Base-by-base conservation (phyloP, 1,140 invertebrate genomes). In the Wasmannia auropunctata region DNA sequence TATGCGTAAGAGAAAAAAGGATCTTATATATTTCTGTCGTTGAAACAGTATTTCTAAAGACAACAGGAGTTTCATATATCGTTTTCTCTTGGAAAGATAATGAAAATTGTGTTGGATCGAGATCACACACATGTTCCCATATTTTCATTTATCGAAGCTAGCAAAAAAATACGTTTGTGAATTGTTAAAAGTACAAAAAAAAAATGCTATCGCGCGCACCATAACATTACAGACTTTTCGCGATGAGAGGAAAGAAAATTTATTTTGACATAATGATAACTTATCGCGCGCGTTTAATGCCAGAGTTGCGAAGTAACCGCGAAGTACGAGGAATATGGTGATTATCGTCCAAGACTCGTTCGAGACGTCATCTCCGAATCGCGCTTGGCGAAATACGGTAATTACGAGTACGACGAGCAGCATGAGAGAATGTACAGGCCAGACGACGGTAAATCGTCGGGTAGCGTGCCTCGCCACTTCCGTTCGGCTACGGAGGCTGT, bases 351-450 rank as follows among this genome's bases (percentile, higher is more conserved):
- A 16, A 93, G 85, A 62, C 81, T 90, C 4, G 93, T 95, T 3
- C 92, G 92, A 56, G 93, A 95, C 70, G 91, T 94, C 54, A 93
- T 95, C 28, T 93, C 95, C 5, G 85, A 90, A n/a, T 95, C 94
- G 6, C 84, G 92, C 31, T 79, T 95, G 56, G 94, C 95, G 10
- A 87, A 87, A 5, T 95, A 95, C 74, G 94, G 93, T 54, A 92
- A 95, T 87, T 94, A 92, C 75, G 91, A 93, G 63, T 95, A 95
- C 91, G 87, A 93, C 60, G 92, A 93, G 40, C 93, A 93, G 1
- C 86, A 92, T 7, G 94, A 95, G 67, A 84, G 65, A 75, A 49
- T 88, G 34, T 94, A 94, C 62, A 92, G 87, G 58, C 43, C 84
- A 16, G 76, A 83, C 51, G 85, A 90, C 54, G 25, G 54, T 58